Conservation (phyloP, 2,113 vertebrate genomes). For the Mustela lutreola region DNA sequence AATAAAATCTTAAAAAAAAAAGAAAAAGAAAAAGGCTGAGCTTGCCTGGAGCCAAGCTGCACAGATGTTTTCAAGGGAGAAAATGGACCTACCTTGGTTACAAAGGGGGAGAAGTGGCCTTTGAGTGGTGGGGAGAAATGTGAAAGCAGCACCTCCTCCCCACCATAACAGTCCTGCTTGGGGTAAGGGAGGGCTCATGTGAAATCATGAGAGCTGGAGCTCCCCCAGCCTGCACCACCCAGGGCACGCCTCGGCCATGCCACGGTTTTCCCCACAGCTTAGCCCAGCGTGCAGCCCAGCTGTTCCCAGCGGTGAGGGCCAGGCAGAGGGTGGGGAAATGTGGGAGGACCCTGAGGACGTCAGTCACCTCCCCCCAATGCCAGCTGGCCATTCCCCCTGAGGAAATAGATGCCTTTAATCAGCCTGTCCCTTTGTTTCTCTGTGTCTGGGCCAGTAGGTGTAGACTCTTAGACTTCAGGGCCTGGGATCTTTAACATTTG, state of each 20-base stretch:
- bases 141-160: background rate
- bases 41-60: background rate
- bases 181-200: background rate
- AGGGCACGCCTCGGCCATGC: background rate
- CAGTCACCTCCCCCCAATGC: background rate
- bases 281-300: background rate
- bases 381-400: background rate
- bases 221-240: rapidly evolving
- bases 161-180: background rate
- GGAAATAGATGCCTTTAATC: background rate
- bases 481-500: background rate
- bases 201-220: background rate
- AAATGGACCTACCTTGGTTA: background rate
- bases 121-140: background rate
- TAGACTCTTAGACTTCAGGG: background rate
- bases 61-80: background rate
- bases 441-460: background rate
- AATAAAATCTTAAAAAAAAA: too few species aligned
- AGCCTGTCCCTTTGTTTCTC: background rate
- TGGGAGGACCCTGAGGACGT: background rate
- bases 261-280: background rate
- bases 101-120: background rate
- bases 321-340: background rate
- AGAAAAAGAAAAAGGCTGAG: background rate
- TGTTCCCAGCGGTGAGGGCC: background rate